phyloP scores from a whole-genome alignment of 53 echinoderm and acorn worm genomes.

The Paracentrotus lividus region DNA sequence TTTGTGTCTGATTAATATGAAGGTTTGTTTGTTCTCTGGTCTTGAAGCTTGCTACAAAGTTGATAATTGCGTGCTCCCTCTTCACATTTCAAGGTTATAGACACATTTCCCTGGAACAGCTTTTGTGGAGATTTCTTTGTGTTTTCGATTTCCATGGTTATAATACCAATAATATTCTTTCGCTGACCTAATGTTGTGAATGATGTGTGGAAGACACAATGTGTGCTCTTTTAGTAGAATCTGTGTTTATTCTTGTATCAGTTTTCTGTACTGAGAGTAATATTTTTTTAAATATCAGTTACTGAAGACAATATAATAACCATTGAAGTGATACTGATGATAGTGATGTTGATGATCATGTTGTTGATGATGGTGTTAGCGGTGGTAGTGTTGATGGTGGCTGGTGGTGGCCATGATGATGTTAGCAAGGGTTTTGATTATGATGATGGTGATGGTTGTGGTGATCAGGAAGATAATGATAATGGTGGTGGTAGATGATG shows the following conservation, averaged over 20 bases:
- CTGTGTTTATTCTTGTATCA: background rate
- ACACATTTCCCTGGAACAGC: background rate
- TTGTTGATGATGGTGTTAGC: background rate
- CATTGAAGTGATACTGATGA: background rate
- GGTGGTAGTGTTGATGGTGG: background rate
- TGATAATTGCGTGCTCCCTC: background rate
- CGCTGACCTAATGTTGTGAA: background rate
- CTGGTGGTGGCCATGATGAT: background rate
- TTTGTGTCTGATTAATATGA: background rate
- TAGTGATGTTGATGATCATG: background rate
- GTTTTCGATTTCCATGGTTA: background rate
- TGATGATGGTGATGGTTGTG: background rate
- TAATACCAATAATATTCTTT: background rate
- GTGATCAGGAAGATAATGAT: background rate
- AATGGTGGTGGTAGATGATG: background rate
- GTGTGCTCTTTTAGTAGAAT: background rate
- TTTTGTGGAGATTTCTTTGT: constrained; percentile 3
- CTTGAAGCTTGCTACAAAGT: background rate
- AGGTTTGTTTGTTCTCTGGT: background rate
- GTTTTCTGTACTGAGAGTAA: background rate
- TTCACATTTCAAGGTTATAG: background rate
- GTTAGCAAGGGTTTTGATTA: background rate
- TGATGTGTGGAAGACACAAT: background rate
- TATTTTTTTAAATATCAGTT: too few species aligned
- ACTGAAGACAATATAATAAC: background rate